Percentiles rank a stretch among this genome's conserved stretches.
Evolutionary conservation across 2,797 vertebrate genomes (phyloP).

Genomic region (Odontamblyopus rebecca): DNA sequence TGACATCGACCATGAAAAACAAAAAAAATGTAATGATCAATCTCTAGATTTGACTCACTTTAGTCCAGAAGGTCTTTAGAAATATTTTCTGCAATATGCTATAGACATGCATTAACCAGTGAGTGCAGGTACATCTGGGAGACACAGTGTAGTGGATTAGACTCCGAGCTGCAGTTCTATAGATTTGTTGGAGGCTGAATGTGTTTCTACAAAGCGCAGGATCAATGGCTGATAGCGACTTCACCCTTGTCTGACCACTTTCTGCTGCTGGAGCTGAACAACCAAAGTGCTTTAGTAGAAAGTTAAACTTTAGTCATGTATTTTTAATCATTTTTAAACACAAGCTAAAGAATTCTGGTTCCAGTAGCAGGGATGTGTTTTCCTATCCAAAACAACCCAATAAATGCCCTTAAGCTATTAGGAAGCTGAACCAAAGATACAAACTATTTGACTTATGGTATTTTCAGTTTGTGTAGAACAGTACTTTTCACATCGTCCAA

Average conservation of each 20-base stretch:
- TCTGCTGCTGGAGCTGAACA: neutral
- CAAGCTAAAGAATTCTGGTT: neutral
- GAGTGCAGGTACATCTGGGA: neutral
- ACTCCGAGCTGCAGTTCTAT: neutral
- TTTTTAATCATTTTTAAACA: neutral
- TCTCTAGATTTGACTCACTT: too few relatives aligned
- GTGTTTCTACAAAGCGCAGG: slow-evolving; percentile 2
- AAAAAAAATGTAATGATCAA: too few relatives aligned
- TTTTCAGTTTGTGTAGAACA: slow-evolving; percentile 25
- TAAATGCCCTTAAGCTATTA: slow-evolving; percentile 7
- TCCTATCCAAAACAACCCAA: slow-evolving; percentile 11
- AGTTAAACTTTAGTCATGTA: neutral
- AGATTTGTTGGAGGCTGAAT: neutral
- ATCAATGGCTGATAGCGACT: neutral
- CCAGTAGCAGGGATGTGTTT: neutral
- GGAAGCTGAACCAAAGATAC: slow-evolving; percentile 15
- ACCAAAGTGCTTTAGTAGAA: neutral
- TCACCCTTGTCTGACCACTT: neutral
- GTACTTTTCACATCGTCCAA: slow-evolving; percentile 26
- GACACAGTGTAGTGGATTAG: neutral
- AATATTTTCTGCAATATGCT: neutral
- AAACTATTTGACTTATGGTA: slow-evolving; percentile 12
- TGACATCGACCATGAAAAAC: too few relatives aligned
- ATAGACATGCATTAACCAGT: neutral
- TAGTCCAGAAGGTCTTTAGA: too few relatives aligned